Percentiles rank a stretch among this genome's conserved stretches.
phyloP scores from a whole-genome alignment of 2,888 invertebrate species.

The Meliscaeva auricollis region DNA sequence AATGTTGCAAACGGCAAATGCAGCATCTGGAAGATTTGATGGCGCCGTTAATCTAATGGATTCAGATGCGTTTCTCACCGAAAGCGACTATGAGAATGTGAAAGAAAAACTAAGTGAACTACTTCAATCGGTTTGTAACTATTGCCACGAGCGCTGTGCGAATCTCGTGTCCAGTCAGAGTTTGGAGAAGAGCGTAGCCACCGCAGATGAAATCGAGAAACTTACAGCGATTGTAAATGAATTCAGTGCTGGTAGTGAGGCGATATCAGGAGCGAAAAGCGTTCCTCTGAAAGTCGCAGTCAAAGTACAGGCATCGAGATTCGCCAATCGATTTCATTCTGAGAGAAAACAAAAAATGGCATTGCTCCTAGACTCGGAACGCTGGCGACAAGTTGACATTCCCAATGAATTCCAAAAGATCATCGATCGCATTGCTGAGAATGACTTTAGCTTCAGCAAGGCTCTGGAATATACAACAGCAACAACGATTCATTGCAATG shows the following conservation, averaged over 20 bases:
- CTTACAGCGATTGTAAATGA: conserved; percentile 91
- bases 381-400: conserved; percentile 97
- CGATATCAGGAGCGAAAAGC: conserved; percentile 90
- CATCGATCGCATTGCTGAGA: conserved; percentile 88
- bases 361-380: conserved; percentile 93
- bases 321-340: conserved; percentile 95
- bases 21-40: conserved; percentile 86
- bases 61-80: conserved; percentile 89
- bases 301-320: conserved; percentile 94
- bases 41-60: conserved; percentile 86
- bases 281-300: conserved; percentile 92
- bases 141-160: conserved; percentile 96
- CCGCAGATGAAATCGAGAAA: conserved; percentile 90
- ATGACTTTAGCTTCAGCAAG: conserved; percentile 81
- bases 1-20: conserved; percentile 90
- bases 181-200: conserved; percentile 89
- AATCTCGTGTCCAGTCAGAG: conserved; percentile 93
- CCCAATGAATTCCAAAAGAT: conserved; percentile 94
- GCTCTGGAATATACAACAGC: conserved; percentile 60
- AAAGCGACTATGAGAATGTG: conserved; percentile 89
- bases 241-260: conserved; percentile 91
- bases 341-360: conserved; percentile 94
- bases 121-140: conserved; percentile 93
- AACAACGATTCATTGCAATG: conserved; percentile 71
- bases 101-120: conserved; percentile 90